phyloP scores from a whole-genome alignment of 2,888 invertebrate genomes.

The Dione juno region DNA sequence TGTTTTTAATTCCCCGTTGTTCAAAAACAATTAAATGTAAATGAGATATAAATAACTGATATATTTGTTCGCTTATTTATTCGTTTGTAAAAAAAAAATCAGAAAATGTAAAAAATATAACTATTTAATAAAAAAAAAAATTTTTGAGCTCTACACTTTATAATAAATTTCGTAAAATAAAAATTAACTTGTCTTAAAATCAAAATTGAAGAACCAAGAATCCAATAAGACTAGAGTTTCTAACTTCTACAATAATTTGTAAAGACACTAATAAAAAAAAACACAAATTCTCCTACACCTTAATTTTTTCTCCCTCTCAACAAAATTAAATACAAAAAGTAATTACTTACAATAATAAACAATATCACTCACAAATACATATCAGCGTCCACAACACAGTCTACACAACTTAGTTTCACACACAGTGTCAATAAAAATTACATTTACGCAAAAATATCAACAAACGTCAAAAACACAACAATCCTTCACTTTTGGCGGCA shows the following conservation, averaged over 20 bases:
- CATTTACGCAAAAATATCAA: conserved; percentile 14
- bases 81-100: not conserved
- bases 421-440: not conserved
- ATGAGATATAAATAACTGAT: not conserved
- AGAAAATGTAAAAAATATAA: not conserved
- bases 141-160: too few relatives aligned
- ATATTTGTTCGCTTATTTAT: not conserved
- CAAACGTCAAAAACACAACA: conserved; percentile 54
- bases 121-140: too few relatives aligned
- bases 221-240: conserved; percentile 4
- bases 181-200: too few relatives aligned
- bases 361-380: conserved; percentile 2
- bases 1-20: not conserved
- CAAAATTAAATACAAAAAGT: not conserved
- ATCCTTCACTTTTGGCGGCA: conserved; percentile 49
- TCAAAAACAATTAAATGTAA: not conserved
- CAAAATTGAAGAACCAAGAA: not conserved
- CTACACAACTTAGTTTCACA: conserved; percentile 20
- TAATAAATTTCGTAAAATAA: too few relatives aligned
- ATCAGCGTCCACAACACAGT: conserved; percentile 23
- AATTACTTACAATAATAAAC: conserved; percentile 14
- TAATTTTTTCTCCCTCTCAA: not conserved
- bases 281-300: not conserved
- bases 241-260: not conserved
- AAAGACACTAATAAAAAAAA: not conserved